These are phyloP conservation scores for Pseudococcus longispinus DNA, from an alignment of 2,888 invertebrate genomes.

Conservation along the genomic window DNA sequence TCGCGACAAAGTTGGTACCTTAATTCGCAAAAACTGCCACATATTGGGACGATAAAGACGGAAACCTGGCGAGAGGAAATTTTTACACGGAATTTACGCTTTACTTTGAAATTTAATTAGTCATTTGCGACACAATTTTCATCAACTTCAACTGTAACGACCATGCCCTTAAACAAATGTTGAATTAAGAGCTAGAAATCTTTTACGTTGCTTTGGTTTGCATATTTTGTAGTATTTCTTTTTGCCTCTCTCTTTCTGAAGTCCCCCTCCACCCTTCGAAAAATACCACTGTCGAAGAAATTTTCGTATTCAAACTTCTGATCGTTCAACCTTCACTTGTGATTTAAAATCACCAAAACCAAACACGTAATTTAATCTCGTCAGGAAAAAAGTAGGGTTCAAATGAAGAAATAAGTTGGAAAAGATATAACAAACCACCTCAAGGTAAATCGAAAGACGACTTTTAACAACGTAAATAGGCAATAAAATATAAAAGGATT, in stretches of 20 bases:
- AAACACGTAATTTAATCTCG: neutral
- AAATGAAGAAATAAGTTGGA: neutral
- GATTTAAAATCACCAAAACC: neutral
- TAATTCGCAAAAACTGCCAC: neutral
- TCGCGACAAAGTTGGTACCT: slow-evolving; percentile 1
- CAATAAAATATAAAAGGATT: neutral
- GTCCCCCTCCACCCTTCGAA: neutral
- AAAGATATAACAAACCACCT: neutral
- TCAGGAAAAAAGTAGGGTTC: neutral
- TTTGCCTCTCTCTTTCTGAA: neutral
- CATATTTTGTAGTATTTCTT: neutral
- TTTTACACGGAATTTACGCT: neutral
- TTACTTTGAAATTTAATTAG: slow-evolving; percentile 20
- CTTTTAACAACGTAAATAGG: neutral
- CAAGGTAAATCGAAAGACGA: neutral
- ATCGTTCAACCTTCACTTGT: neutral
- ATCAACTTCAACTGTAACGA: slow-evolving; percentile 8
- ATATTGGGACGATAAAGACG: neutral
- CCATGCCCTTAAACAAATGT: neutral
- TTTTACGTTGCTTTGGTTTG: neutral
- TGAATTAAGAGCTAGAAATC: slow-evolving; percentile 15
- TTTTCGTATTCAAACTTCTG: neutral
- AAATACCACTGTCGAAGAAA: neutral
- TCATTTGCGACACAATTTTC: slow-evolving; percentile 10
- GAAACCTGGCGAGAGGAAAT: neutral